These are phyloP conservation scores for Ia io DNA, from an alignment of 2,113 vertebrate genomes.

Conservation along the genomic window DNA sequence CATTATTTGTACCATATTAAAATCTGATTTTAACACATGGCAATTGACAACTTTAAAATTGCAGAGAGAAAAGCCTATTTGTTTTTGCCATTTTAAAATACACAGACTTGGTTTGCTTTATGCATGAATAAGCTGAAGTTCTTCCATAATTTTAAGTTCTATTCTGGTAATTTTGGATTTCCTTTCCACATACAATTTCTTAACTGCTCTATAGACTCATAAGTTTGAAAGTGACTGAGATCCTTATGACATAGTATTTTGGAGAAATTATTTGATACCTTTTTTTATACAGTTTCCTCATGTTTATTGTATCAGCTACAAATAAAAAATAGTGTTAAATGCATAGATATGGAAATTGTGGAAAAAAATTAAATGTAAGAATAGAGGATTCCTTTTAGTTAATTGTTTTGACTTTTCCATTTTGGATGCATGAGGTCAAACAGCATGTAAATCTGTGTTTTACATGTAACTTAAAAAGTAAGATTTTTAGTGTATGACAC, in stretches of 20 bases:
- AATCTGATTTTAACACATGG: slow-evolving; percentile 43
- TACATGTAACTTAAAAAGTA: neutral
- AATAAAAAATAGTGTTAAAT: neutral
- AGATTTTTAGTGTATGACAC: neutral
- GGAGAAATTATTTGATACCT: neutral
- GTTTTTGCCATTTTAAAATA: neutral
- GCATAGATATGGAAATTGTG: neutral
- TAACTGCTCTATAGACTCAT: neutral
- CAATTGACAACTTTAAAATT: neutral
- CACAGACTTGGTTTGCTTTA: neutral
- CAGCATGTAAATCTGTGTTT: neutral
- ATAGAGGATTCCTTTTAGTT: neutral
- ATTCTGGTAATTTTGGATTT: neutral
- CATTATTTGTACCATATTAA: neutral
- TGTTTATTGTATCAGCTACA: neutral
- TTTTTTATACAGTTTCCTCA: neutral
- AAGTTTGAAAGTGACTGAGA: neutral
- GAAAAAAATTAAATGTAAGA: neutral
- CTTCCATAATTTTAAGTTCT: neutral
- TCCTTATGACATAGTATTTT: neutral
- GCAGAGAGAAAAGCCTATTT: neutral
- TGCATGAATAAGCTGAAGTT: neutral
- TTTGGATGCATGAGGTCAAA: neutral
- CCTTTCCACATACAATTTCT: neutral
- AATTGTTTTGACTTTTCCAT: neutral